Base-by-base conservation (phyloP, 2,888 invertebrate genomes). In the Caenorhabditis drosophilae region DNA sequence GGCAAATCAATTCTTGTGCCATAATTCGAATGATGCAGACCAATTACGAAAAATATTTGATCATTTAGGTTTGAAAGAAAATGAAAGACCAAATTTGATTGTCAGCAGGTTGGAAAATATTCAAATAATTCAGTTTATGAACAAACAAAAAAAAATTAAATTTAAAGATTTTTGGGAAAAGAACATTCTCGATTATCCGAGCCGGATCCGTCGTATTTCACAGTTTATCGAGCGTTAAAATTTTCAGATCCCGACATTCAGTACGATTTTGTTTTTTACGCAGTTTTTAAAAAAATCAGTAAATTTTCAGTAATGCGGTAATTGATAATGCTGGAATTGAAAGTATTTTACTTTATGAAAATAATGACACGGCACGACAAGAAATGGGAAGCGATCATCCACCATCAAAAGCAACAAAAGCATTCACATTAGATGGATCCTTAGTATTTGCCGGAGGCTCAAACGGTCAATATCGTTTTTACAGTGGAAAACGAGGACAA, bases 261-360 rank as follows among this genome's bases (percentile, higher is more conserved):
- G 55, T 72, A 23, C 50, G 63, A n/a, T n/a, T n/a, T n/a, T 40
- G 57, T 42, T 20, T 16, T 18, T 42, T 42, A 12, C 22, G 4
- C 12, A 22, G 23, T 18, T n/a, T 18, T 20, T 1, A 20, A 26
- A 2, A 15, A n/a, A 18, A 7, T 4, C 12, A 6, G 16, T 23
- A 23, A 16, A 22, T 26, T 51, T 58, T 27, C 50, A 70, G 71
- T 36, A 80, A 80, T 35, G 40, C 50, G 9, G 38, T 80, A 1
- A 63, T 79, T 15, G 80, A 80, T 41, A 50, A 47, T 45, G 20
- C 31, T 2, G 22, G 31, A 16, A 68, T 76, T n/a, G 80, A 80
- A 42, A 22, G 41, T 6, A 67, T 70, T 18, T 27, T 79, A 26
- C 47, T 81, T 20, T 26, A 80, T 2, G 75, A 75, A 16, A 36